These are phyloP conservation scores for Acholoe squamosa DNA, from an alignment of 2,888 invertebrate genomes.

Conservation along the genomic window DNA sequence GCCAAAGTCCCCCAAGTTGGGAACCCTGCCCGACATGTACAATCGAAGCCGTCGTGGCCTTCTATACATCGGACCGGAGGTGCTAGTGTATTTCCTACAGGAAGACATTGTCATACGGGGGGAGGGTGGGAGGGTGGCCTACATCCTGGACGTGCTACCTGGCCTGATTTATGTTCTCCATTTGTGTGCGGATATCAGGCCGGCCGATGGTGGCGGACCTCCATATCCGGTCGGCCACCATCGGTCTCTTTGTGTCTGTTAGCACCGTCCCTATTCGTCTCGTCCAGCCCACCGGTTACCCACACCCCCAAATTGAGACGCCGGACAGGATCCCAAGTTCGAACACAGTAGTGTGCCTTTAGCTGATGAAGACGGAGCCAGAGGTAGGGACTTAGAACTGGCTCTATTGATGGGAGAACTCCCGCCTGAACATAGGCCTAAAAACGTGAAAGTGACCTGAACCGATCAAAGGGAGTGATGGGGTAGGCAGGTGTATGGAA, in stretches of 20 bases:
- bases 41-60: neutral
- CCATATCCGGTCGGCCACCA: conserved; percentile 38
- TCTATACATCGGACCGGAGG: conserved; percentile 24
- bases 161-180: neutral
- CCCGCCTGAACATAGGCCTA: no score
- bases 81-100: conserved; percentile 49
- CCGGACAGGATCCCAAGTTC: neutral
- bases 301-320: neutral
- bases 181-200: conserved; percentile 29
- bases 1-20: no score
- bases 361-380: neutral
- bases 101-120: conserved; percentile 12
- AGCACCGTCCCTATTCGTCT: conserved; percentile 22
- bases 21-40: neutral
- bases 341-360: neutral
- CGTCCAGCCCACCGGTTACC: neutral
- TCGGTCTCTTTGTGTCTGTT: conserved; percentile 23
- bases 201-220: neutral
- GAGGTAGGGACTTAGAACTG: no score
- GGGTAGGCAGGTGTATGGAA: no score
- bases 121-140: neutral
- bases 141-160: neutral
- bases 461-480: no score
- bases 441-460: no score
- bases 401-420: no score